Percentiles rank a stretch among this genome's conserved stretches.
phyloP scores from a whole-genome alignment of 2,888 invertebrate genomes.

The Harpalus rufipes region DNA sequence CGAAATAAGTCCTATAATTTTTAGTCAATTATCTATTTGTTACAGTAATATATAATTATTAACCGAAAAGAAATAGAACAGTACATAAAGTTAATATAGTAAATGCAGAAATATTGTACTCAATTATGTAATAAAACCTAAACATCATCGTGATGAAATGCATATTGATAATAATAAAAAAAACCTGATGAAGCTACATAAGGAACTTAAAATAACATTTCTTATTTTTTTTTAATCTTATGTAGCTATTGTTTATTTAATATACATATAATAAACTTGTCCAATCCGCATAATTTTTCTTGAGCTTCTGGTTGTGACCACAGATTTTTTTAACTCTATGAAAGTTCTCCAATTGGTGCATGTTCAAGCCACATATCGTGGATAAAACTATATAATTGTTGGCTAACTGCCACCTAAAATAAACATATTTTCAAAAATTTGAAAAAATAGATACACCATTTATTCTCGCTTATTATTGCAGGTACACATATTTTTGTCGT shows the following conservation, averaged over 20 bases:
- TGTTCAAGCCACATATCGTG: conserved; percentile 98
- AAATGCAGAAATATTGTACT: no score
- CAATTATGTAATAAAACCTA: no score
- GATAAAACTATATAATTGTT: conserved; percentile 94
- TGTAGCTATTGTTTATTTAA: conserved; percentile 19
- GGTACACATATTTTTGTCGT: no score
- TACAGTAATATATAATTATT: no score
- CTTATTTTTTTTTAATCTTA: conserved; percentile 17
- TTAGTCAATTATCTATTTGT: no score
- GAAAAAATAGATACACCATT: conserved; percentile 45
- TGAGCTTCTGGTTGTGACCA: neutral
- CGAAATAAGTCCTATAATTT: no score
- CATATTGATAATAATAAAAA: no score
- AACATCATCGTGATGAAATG: no score
- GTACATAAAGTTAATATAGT: no score
- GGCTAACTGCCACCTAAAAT: conserved; percentile 91
- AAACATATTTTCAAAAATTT: conserved; percentile 15
- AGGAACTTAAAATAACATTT: neutral
- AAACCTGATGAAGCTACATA: neutral
- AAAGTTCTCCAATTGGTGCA: conserved; percentile 97
- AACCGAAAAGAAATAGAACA: no score
- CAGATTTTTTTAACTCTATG: conserved; percentile 79
- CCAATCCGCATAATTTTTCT: conserved; percentile 4
- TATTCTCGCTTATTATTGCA: no score
- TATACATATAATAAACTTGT: conserved; percentile 5